Conservation (phyloP, 2,113 vertebrate genomes). For the Cervus canadensis region DNA sequence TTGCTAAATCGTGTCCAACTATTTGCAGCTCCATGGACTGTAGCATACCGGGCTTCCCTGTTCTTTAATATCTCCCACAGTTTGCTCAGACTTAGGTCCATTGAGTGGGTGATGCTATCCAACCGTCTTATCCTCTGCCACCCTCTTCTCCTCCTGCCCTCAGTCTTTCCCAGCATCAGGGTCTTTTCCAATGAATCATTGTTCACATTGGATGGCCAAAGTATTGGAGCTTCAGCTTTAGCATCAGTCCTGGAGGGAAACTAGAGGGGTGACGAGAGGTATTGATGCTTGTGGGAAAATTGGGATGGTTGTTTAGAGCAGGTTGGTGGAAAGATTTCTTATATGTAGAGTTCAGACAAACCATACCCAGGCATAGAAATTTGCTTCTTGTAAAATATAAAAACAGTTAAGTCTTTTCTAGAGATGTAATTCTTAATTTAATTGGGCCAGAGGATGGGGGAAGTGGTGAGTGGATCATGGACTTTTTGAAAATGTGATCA, state of each 20-base stretch:
- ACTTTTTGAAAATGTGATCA: conserved; percentile 10
- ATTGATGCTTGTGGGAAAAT: not conserved
- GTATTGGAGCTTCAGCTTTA: not conserved
- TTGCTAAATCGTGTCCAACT: not conserved
- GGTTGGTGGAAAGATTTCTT: not conserved
- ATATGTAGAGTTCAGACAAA: not conserved
- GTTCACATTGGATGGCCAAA: not conserved
- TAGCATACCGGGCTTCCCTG: not conserved
- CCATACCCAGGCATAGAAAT: not conserved
- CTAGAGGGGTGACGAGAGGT: not conserved
- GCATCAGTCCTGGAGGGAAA: not conserved
- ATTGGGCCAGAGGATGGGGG: not conserved
- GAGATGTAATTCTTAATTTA: not conserved
- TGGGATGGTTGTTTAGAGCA: not conserved
- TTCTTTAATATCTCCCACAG: not conserved
- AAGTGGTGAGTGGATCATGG: not conserved
- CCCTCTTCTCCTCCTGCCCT: not conserved
- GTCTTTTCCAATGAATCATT: not conserved
- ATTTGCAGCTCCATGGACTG: not conserved
- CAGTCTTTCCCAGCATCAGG: not conserved
- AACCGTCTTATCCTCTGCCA: not conserved
- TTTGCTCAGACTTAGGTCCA: not conserved
- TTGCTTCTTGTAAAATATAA: not conserved
- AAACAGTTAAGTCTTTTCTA: not conserved
- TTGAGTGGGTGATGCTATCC: not conserved